These are phyloP conservation scores for Ganaspis sp. DNA, from an alignment of 1,140 invertebrate genomes.

Conservation along the genomic window DNA sequence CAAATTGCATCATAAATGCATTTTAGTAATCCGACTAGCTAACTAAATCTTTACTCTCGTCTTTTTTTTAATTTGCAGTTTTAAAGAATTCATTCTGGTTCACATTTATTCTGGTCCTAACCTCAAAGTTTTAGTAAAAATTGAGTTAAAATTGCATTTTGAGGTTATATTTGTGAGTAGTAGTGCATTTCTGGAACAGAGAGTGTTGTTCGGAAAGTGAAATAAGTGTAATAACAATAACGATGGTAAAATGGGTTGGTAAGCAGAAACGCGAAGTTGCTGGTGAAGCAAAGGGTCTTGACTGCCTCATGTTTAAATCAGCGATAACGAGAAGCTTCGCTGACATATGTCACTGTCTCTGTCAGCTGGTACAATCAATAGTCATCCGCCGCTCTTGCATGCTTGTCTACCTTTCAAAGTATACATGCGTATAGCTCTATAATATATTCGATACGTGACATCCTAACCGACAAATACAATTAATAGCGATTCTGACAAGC, in stretches of 20 bases:
- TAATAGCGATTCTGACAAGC: conserved; percentile 51
- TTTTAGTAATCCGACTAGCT: too few relatives aligned
- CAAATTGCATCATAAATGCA: too few relatives aligned
- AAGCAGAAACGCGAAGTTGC: conserved; percentile 51
- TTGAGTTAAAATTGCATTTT: too few relatives aligned
- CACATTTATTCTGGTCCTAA: too few relatives aligned
- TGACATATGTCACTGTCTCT: conserved; percentile 77
- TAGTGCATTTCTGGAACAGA: too few relatives aligned
- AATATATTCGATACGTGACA: conserved; percentile 68
- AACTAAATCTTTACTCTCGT: too few relatives aligned
- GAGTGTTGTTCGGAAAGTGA: background rate
- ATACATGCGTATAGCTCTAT: conserved; percentile 60
- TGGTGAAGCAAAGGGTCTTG: conserved; percentile 64
- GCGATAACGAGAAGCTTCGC: conserved; percentile 76
- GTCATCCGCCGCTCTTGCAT: conserved; percentile 44
- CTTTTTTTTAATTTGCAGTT: too few relatives aligned
- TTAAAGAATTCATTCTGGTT: too few relatives aligned
- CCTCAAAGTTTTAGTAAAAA: too few relatives aligned
- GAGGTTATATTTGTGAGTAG: too few relatives aligned
- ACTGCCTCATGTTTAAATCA: conserved; percentile 77
- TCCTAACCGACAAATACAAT: conserved; percentile 62
- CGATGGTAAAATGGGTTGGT: conserved; percentile 19
- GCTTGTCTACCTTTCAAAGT: conserved; percentile 64
- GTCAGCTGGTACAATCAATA: conserved; percentile 75
- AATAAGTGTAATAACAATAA: conserved; percentile 43